phyloP scores from a whole-genome alignment of 2,797 vertebrate species.

The Acrossocheilus wenchowensis region DNA sequence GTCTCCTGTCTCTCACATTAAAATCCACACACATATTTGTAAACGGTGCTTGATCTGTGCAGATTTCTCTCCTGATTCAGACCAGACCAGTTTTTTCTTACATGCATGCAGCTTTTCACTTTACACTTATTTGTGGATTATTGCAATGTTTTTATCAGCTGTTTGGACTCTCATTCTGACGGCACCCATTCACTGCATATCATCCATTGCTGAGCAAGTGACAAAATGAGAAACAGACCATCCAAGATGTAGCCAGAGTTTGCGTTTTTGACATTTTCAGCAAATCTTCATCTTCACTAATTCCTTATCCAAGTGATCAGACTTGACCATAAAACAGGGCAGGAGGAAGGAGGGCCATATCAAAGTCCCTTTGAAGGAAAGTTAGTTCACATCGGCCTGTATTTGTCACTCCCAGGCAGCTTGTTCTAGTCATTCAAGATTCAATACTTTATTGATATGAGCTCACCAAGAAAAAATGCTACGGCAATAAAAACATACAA shows the following conservation, averaged over 20 bases:
- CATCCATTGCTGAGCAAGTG: not conserved
- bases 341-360: constrained; percentile 65
- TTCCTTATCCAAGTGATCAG: constrained; percentile 59
- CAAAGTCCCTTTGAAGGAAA: not conserved
- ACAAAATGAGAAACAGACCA: not conserved
- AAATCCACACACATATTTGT: no score
- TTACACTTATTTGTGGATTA: no score
- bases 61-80: no score
- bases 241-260: no score
- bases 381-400: not conserved
- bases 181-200: no score
- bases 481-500: not conserved
- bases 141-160: not conserved
- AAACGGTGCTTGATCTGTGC: no score
- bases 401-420: not conserved
- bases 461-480: not conserved
- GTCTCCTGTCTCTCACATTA: no score
- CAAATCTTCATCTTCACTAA: not conserved
- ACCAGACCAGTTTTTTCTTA: no score
- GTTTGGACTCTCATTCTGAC: no score
- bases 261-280: no score
- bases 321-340: constrained; percentile 37
- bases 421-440: not conserved
- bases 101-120: no score
- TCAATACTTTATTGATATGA: not conserved